Evolutionary conservation across 2,888 invertebrate species (phyloP), one percentile per base, ranked within the genome.

Genomic region (Platycheirus rosarum): DNA sequence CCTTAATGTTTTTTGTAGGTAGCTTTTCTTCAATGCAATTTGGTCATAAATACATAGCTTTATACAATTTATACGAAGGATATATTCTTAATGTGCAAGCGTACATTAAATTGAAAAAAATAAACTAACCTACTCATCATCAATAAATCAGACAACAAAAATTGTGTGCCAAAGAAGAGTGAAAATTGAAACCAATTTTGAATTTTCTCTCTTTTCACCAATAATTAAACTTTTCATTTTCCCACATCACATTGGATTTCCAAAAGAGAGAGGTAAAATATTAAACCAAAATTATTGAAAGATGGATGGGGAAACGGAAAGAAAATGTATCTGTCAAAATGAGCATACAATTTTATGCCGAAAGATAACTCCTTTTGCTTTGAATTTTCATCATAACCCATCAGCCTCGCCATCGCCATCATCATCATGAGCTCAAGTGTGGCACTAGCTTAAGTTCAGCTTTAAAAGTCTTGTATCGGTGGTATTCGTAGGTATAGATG

Each of bases 191-290:
- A 65, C 75, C 75, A 75, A 80, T 80, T 79, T 80, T 51, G 51
- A 44, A 75, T 80, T 80, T 80, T 75, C 79, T 75, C 75, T 51
- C 65, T 80, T 80, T 80, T 80, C 79, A 80, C 79, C 60, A 70
- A 70, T 75, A 70, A 80, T 80, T 80, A 75, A 78, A 75, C 37
- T 70, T 80, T 80, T 79, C 63, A 69, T 74, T 74, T 74, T 69
- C 69, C 46, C 63, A 53, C 69, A 46, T 65, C 63, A 53, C 69
- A 46, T 65, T 57, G 65, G 40, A 69, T 75, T 60, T 63, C 32
- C 57, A 55, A 69, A 55, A 13, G 35, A 57, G 16, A 37, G 20
- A 37, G 26, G 35, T 40, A 63, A 32, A n/a, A n/a, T n/a, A n/a
- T n/a, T n/a, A n/a, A n/a, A n/a, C n/a, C 46, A 46, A 26, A 20